Evolutionary conservation across 64 coral and sea anemone species (phyloP).

Genomic region (Anthopleura sola): DNA sequence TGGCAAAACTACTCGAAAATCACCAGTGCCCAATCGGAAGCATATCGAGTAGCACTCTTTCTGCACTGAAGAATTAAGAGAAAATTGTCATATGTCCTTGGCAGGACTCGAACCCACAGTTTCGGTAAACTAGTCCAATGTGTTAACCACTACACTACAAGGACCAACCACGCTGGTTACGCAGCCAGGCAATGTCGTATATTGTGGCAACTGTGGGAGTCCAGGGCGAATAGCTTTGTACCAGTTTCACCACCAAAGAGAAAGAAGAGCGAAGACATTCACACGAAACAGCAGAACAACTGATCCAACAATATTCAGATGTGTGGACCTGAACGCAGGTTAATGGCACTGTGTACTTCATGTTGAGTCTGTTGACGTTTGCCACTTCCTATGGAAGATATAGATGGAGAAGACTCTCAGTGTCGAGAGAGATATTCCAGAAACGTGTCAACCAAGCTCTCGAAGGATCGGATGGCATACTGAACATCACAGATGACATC

Average conservation of each 20-base stretch:
- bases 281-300: slow-evolving; percentile 1
- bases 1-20: slow-evolving; percentile 12
- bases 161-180: no score
- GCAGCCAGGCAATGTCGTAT: no score
- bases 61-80: background rate
- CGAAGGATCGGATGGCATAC: background rate
- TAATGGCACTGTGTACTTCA: slow-evolving; percentile 51
- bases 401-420: slow-evolving; percentile 16
- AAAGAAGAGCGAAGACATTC: slow-evolving; percentile 6
- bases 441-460: no score
- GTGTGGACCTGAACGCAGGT: slow-evolving; percentile 10
- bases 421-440: no score
- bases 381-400: slow-evolving; percentile 34
- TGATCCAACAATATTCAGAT: background rate
- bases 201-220: no score
- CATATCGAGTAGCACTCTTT: slow-evolving; percentile 1
- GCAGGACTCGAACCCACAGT: no score
- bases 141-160: no score
- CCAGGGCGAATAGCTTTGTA: slow-evolving; percentile 21
- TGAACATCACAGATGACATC: slow-evolving; percentile 3
- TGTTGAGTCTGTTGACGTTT: slow-evolving; percentile 28
- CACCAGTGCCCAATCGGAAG: background rate
- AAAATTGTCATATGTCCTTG: no score
- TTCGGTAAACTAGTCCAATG: no score
- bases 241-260: slow-evolving; percentile 25